Percentiles rank a stretch among this genome's conserved stretches.
phyloP scores from a whole-genome alignment of 23 tunicate species.

The Ascidia mentula region DNA sequence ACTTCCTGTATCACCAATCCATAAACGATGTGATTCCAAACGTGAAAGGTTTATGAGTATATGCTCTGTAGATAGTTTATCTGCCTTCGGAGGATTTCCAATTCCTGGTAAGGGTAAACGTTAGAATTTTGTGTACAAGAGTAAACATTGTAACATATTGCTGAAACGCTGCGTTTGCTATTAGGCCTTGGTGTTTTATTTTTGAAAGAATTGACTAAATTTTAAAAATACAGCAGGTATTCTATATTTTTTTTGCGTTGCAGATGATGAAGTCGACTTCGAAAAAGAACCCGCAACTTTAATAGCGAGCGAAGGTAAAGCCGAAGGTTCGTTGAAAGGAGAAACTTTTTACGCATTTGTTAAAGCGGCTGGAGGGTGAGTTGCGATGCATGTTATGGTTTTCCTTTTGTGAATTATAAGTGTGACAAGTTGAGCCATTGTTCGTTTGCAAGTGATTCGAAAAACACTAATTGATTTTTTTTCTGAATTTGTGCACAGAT shows the following conservation, averaged over 20 bases:
- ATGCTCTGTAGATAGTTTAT: conserved; percentile 32
- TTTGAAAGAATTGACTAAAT: background rate
- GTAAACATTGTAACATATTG: background rate
- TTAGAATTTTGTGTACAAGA: background rate
- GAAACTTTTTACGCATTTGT: conserved; percentile 52
- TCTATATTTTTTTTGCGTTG: no score
- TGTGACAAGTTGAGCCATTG: background rate
- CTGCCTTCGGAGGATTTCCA: conserved; percentile 38
- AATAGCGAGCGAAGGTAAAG: conserved; percentile 26
- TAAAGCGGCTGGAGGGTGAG: conserved; percentile 79
- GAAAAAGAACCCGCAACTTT: conserved; percentile 19
- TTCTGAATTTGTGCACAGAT: conserved; percentile 1
- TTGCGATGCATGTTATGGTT: no score
- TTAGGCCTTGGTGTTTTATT: no score
- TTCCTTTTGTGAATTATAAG: no score
- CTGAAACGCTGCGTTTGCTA: no score
- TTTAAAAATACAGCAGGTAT: background rate
- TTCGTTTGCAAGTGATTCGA: no score
- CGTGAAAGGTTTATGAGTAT: conserved; percentile 31
- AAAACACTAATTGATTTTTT: no score
- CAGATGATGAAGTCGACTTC: background rate
- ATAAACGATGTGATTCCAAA: background rate
- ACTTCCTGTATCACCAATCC: background rate
- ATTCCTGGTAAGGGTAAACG: background rate
- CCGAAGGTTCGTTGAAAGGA: conserved; percentile 32